Percentiles rank a stretch among this genome's conserved stretches.
These are phyloP conservation scores for Drosophila conformis DNA, from an alignment of 2,888 invertebrate genomes.

Conservation along the genomic window DNA sequence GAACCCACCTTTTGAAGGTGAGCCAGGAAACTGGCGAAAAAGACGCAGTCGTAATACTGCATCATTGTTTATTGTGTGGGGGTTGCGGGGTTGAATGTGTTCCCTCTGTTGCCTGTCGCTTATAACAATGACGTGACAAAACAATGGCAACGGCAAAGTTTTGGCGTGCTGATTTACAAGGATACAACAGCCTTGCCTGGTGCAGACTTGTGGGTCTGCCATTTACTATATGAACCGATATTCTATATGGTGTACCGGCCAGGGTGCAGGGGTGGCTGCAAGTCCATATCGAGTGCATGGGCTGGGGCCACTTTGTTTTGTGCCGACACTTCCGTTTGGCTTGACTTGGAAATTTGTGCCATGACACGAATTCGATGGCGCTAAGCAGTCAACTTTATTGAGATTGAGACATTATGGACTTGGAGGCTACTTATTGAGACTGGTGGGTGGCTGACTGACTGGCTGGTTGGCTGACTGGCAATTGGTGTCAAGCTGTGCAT, in stretches of 20 bases:
- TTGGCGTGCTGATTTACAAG: conserved; percentile 74
- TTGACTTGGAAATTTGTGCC: conserved; percentile 73
- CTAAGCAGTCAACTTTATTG: conserved; percentile 69
- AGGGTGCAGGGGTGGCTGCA: conserved; percentile 5
- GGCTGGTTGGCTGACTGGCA: conserved; percentile 25
- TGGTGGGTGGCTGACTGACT: conserved; percentile 56
- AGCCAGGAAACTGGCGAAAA: conserved; percentile 52
- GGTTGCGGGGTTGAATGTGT: neutral
- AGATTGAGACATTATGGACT: conserved; percentile 80
- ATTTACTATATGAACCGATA: conserved; percentile 38
- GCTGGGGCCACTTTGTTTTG: conserved; percentile 67
- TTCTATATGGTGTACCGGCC: conserved; percentile 4
- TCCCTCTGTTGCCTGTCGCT: conserved; percentile 28
- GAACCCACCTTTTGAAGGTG: conserved; percentile 36
- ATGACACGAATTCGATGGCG: conserved; percentile 75
- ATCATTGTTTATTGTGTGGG: conserved; percentile 41
- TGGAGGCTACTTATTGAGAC: conserved; percentile 63
- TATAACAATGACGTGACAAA: conserved; percentile 71
- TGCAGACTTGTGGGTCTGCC: conserved; percentile 20
- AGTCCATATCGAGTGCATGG: conserved; percentile 25
- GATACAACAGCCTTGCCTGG: conserved; percentile 60
- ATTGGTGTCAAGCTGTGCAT: conserved; percentile 66
- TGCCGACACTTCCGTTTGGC: conserved; percentile 77
- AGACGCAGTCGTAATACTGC: conserved; percentile 48
- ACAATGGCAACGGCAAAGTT: conserved; percentile 60